Conservation (phyloP, 2,797 vertebrate species). For the Typhlichthys eigenmanni region DNA sequence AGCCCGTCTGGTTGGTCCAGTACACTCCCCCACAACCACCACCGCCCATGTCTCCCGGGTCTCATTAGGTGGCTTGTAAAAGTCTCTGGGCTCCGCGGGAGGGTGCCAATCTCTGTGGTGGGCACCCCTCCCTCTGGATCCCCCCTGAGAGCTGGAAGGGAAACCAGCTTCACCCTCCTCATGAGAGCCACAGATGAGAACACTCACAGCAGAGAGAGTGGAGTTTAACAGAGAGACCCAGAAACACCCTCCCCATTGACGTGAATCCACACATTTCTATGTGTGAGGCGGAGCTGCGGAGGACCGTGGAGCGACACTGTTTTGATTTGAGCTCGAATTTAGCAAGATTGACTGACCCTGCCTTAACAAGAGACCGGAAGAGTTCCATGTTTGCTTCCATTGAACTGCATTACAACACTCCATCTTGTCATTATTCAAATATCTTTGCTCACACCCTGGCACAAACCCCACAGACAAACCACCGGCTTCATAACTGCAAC, state of each 20-base stretch:
- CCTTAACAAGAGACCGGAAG: too few species aligned
- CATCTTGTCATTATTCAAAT: too few species aligned
- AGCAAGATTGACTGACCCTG: too few species aligned
- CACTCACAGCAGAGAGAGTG: too few species aligned
- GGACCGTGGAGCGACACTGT: too few species aligned
- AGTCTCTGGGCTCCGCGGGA: slow-evolving; percentile 55
- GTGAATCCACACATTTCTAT: too few species aligned
- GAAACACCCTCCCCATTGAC: too few species aligned
- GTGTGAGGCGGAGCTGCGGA: too few species aligned
- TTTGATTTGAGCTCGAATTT: too few species aligned
- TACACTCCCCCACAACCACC: slow-evolving; percentile 21
- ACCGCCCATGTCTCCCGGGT: slow-evolving; percentile 35
- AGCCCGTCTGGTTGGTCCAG: not conserved
- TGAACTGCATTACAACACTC: too few species aligned
- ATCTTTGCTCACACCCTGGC: not conserved
- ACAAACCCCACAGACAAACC: not conserved
- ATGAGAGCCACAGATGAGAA: not conserved
- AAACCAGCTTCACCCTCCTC: slow-evolving; percentile 25
- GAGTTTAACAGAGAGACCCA: too few species aligned
- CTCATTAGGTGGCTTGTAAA: slow-evolving; percentile 71
- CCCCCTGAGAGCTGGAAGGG: slow-evolving; percentile 18
- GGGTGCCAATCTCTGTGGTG: slow-evolving; percentile 36
- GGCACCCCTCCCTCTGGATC: slow-evolving; percentile 22
- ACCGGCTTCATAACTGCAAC: not conserved
- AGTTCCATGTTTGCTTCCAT: too few species aligned